These are phyloP conservation scores for Dendropsophus ebraccatus DNA, from an alignment of 2,113 vertebrate species.

Conservation along the genomic window DNA sequence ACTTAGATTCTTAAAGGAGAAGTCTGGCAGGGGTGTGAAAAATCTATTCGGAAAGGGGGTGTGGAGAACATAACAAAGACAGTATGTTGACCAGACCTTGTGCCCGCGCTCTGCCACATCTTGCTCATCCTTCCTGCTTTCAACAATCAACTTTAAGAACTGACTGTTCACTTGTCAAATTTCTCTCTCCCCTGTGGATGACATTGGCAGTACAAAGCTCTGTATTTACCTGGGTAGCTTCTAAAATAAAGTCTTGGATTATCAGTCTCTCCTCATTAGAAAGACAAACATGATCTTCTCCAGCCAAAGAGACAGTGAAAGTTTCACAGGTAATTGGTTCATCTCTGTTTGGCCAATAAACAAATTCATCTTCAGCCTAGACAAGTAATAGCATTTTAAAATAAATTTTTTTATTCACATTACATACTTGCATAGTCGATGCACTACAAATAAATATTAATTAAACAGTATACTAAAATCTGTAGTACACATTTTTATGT, in stretches of 20 bases:
- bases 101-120: no score
- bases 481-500: no score
- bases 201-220: background rate
- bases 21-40: no score
- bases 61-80: no score
- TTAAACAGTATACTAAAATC: background rate
- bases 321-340: slow-evolving; percentile 84
- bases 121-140: no score
- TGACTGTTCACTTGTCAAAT: no score
- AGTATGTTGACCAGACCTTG: no score
- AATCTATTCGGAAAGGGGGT: no score
- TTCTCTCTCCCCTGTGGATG: no score
- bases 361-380: slow-evolving; percentile 81
- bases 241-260: slow-evolving; percentile 89
- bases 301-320: slow-evolving; percentile 88
- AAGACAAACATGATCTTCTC: slow-evolving; percentile 85
- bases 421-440: background rate
- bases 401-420: no score
- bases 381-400: background rate
- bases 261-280: slow-evolving; percentile 90
- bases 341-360: slow-evolving; percentile 88
- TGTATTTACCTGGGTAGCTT: slow-evolving; percentile 86
- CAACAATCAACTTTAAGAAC: no score
- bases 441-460: background rate
- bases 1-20: no score